A percentile compares a stretch with the other conserved stretches of the same genome.
These are phyloP conservation scores for Temnothorax ravouxi DNA, from an alignment of 2,888 invertebrate genomes.

Conservation along the genomic window DNA sequence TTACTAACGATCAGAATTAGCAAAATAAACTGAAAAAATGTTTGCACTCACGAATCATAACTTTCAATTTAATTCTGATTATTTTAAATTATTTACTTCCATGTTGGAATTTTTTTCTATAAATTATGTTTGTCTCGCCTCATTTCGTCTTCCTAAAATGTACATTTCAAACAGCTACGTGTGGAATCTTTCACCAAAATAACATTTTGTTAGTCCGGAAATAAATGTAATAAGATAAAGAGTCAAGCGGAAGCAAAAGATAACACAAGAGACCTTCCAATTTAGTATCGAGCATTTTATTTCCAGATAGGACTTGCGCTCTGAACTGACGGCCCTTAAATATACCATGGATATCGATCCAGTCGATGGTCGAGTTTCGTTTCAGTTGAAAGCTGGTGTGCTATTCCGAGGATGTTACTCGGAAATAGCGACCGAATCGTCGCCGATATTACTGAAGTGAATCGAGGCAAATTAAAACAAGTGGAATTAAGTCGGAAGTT, in stretches of 20 bases:
- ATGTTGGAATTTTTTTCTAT: neutral
- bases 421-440: conserved; percentile 28
- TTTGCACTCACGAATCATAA: neutral
- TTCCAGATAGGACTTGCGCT: conserved; percentile 55
- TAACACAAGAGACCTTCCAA: conserved; percentile 43
- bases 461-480: conserved; percentile 2
- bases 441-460: conserved; percentile 11
- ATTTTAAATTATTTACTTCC: conserved; percentile 6
- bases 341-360: conserved; percentile 55
- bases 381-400: conserved; percentile 31
- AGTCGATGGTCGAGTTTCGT: conserved; percentile 36
- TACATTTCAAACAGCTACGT: neutral
- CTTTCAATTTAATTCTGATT: neutral
- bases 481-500: conserved; percentile 20
- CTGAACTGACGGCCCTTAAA: conserved; percentile 51
- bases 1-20: conserved; percentile 7
- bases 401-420: conserved; percentile 44
- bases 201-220: conserved; percentile 26
- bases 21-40: neutral
- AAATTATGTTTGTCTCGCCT: neutral
- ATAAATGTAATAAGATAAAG: conserved; percentile 35
- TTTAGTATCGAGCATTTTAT: conserved; percentile 57
- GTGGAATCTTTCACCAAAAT: neutral
- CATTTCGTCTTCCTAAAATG: neutral
- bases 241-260: conserved; percentile 10